phyloP scores from a whole-genome alignment of 2,888 invertebrate species.

The Drosophila paramelanica region DNA sequence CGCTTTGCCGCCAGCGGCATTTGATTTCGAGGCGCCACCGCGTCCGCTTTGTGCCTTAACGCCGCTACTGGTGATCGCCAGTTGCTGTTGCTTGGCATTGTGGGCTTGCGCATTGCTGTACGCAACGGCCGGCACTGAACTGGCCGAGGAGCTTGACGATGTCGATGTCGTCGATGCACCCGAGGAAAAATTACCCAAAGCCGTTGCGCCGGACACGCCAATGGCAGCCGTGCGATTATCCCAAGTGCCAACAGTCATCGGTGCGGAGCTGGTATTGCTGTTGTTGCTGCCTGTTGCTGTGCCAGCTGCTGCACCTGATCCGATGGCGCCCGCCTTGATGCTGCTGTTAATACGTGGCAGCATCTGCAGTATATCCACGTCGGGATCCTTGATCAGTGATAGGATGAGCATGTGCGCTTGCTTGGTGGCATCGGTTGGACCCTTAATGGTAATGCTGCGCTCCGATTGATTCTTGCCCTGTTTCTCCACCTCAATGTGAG shows the following conservation, averaged over 20 bases:
- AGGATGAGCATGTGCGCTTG: constrained; percentile 96
- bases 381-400: constrained; percentile 97
- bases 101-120: constrained; percentile 51
- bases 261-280: constrained; percentile 19
- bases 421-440: constrained; percentile 95
- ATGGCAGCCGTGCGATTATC: constrained; percentile 82
- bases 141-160: constrained; percentile 72
- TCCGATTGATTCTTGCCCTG: constrained; percentile 97
- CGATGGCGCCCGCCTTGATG: constrained; percentile 72
- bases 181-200: constrained; percentile 64
- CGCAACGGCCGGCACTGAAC: constrained; percentile 58
- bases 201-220: constrained; percentile 44
- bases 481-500: constrained; percentile 99
- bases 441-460: constrained; percentile 97
- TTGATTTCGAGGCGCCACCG: constrained; percentile 34
- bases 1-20: constrained; percentile 45
- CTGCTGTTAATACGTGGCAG: constrained; percentile 87
- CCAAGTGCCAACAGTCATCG: constrained; percentile 83
- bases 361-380: constrained; percentile 94
- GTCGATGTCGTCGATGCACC: constrained; percentile 77
- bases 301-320: constrained; percentile 7
- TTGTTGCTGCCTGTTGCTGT: constrained; percentile 5
- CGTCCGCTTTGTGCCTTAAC: constrained; percentile 48
- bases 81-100: constrained; percentile 44
- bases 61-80: constrained; percentile 16